phyloP scores from a whole-genome alignment of 2,888 invertebrate species.

The Papilio elwesi region DNA sequence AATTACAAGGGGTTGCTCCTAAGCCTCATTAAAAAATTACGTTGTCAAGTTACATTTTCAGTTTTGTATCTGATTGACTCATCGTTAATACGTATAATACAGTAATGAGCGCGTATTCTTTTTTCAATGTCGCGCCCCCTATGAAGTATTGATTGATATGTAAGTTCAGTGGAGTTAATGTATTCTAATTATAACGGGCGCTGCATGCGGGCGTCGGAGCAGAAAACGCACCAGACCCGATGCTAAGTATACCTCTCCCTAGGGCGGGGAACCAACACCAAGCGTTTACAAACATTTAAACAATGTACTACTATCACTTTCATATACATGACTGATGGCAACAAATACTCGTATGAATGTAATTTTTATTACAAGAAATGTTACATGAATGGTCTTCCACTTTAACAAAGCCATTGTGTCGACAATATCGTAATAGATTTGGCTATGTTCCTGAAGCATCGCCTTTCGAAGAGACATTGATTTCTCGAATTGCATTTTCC shows the following conservation, averaged over 20 bases:
- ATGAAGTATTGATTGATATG: constrained; percentile 43
- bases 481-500: too few relatives aligned
- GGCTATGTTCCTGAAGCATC: too few relatives aligned
- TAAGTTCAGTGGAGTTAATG: constrained; percentile 42
- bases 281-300: constrained; percentile 36
- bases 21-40: too few relatives aligned
- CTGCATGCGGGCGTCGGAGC: constrained; percentile 38
- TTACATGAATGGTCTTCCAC: too few relatives aligned
- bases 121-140: constrained; percentile 41
- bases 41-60: too few relatives aligned
- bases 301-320: neutral
- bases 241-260: constrained; percentile 47
- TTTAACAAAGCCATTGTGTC: too few relatives aligned
- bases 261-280: constrained; percentile 49
- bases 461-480: too few relatives aligned
- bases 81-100: neutral
- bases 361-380: too few relatives aligned
- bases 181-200: constrained; percentile 39
- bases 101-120: neutral
- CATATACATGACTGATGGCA: too few relatives aligned
- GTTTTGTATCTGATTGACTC: neutral
- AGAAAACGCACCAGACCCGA: constrained; percentile 41
- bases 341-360: too few relatives aligned
- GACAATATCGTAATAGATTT: too few relatives aligned
- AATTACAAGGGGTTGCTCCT: too few relatives aligned